Base-by-base conservation (phyloP, 1,140 invertebrate species). In the Xylocopa sonorina region DNA sequence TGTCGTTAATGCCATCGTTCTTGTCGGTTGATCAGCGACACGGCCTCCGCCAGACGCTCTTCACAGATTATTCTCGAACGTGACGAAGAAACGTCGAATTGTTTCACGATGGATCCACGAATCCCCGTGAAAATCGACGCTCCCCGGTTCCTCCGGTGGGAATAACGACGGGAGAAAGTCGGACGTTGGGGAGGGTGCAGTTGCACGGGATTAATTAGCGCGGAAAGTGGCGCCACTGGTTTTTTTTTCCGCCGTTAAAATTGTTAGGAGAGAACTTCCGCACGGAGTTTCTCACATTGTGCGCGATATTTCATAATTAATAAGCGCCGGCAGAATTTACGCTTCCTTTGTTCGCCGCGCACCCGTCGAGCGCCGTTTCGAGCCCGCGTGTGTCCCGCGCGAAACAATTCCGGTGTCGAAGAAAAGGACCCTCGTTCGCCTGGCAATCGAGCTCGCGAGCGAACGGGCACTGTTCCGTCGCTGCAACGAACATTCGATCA, bases 241-340 rank as follows among this genome's bases (percentile, higher is more conserved):
- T 83, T 80, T 58, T 46, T 83, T 83, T 6, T 29, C 9, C 51
- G 32, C 1, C 69, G 18, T 48, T 43, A 43, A 71, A 83, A 71
- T 41, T 32, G 21, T 18, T n/a, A n/a, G n/a, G 29, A 21, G 46
- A 14, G 24, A 27, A 62, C 16, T 82, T 48, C 5, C 18, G 14
- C 55, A 41, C 38, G 7, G 29, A 60, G 12, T 51, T 62, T 32
- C 21, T 32, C n/a, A n/a, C 41, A 46, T 60, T 71, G 64, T 46
- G 16, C 27, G 18, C 41, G n/a, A 38, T 84, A 83, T 75, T 83
- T 83, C 62, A 83, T 71, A 75, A 83, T 80, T 84, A 80, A 75
- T 55, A 80, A 75, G 58, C 38, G 16, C 16, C 43, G 21, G n/a
- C 41, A 4, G 29, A 10, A n/a, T 62, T 32, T 18, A 5, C 14